These are phyloP conservation scores for Turnix velox DNA, from an alignment of 2,113 vertebrate genomes.

Conservation along the genomic window DNA sequence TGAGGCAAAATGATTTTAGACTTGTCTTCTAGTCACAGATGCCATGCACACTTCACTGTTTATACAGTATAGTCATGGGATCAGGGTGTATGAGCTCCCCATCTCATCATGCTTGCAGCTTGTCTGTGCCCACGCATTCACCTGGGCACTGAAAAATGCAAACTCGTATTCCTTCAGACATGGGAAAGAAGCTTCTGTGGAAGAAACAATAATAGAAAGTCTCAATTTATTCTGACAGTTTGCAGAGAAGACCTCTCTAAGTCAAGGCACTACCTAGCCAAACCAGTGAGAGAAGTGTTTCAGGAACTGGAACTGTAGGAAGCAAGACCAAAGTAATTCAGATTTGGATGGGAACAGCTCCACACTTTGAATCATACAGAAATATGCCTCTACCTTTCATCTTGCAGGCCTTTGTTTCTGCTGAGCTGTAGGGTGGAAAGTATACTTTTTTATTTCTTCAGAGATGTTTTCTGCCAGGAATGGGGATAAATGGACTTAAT, in stretches of 20 bases:
- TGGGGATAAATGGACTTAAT: neutral
- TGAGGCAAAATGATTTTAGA: neutral
- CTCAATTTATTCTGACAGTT: neutral
- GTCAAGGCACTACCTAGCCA: neutral
- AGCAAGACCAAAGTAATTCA: neutral
- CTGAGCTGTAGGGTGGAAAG: neutral
- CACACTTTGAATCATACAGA: neutral
- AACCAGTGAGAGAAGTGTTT: neutral
- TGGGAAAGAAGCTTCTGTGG: neutral
- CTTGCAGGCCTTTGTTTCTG: neutral
- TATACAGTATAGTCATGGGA: neutral
- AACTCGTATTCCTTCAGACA: neutral
- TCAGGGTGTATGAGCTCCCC: neutral
- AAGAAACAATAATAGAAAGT: neutral
- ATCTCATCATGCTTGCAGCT: neutral
- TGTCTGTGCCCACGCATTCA: neutral
- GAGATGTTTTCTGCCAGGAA: neutral
- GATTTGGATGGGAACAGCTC: neutral
- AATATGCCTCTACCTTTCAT: neutral
- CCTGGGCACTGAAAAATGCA: neutral
- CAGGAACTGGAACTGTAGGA: neutral
- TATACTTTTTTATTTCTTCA: neutral
- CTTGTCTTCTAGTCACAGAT: neutral
- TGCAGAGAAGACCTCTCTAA: neutral
- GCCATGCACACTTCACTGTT: rapidly evolving